Evolutionary conservation across 2,797 vertebrate species (phyloP).

Genomic region (Rostrhamus sociabilis): DNA sequence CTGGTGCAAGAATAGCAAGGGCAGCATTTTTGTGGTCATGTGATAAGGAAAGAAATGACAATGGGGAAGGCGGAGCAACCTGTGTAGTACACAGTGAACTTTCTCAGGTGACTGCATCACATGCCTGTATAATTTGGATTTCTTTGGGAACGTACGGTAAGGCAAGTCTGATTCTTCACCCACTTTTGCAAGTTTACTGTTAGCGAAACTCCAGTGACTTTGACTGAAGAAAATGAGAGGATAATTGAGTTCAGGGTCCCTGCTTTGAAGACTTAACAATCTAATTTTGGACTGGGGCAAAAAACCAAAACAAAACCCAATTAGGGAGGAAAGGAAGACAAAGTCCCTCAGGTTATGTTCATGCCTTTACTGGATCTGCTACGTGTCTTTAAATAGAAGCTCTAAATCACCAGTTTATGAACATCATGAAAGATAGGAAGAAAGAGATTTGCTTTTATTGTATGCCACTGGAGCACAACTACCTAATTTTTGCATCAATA

Average conservation of each 20-base stretch:
- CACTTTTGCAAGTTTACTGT: background rate
- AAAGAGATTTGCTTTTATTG: background rate
- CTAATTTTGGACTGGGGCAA: conserved; percentile 31
- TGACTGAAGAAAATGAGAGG: conserved; percentile 18
- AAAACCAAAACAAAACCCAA: conserved; percentile 35
- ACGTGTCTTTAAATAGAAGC: background rate
- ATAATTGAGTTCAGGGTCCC: conserved; percentile 50
- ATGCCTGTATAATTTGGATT: background rate
- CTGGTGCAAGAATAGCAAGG: background rate
- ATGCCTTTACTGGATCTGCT: background rate
- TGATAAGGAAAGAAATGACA: background rate
- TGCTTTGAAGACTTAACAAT: conserved; percentile 45
- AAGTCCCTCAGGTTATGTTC: conserved; percentile 34
- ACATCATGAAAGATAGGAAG: background rate
- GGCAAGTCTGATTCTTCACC: background rate
- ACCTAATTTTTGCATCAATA: background rate
- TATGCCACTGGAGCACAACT: background rate
- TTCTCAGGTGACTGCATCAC: background rate
- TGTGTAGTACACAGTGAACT: background rate
- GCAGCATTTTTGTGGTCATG: background rate
- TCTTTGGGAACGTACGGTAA: background rate
- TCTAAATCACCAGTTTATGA: conserved; percentile 15
- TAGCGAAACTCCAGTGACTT: conserved; percentile 9
- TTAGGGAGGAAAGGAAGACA: conserved; percentile 26
- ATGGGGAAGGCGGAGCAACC: background rate